Evolutionary conservation across 2,888 invertebrate genomes (phyloP).

Genomic region (Eupithecia pulchellata): DNA sequence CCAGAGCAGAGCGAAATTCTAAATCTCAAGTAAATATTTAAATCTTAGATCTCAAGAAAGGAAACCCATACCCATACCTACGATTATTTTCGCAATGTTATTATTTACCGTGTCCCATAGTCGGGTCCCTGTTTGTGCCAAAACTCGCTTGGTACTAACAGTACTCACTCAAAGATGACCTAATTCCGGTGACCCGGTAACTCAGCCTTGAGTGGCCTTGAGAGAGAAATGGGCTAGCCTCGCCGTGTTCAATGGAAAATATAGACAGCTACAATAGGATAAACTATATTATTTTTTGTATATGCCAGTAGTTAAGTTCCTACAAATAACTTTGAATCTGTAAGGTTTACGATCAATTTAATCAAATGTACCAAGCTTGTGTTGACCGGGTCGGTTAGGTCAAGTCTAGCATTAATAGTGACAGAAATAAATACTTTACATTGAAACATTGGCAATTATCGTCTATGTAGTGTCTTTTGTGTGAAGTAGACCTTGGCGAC

Average conservation of each 20-base stretch:
- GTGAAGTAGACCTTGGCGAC: conserved; percentile 15
- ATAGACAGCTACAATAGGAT: too few relatives aligned
- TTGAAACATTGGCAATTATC: neutral
- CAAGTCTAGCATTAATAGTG: conserved; percentile 37
- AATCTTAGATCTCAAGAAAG: too few relatives aligned
- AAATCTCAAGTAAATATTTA: too few relatives aligned
- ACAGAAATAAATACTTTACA: conserved; percentile 40
- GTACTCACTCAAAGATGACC: conserved; percentile 19
- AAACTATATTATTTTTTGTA: too few relatives aligned
- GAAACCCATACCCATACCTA: too few relatives aligned
- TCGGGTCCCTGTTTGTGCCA: neutral
- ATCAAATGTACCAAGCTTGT: neutral
- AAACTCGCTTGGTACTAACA: neutral
- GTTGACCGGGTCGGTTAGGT: conserved; percentile 28
- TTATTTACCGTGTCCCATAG: neutral
- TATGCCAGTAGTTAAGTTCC: too few relatives aligned
- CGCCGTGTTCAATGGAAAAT: conserved; percentile 1
- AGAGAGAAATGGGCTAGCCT: conserved; percentile 16
- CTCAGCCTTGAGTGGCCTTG: conserved; percentile 25
- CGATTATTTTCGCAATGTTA: neutral
- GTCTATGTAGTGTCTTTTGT: neutral
- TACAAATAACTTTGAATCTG: too few relatives aligned
- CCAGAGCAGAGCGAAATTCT: neutral
- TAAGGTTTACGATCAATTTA: neutral
- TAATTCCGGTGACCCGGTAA: conserved; percentile 31